Evolutionary conservation across 2,888 invertebrate genomes (phyloP).

Genomic region (Achlya flavicornis): DNA sequence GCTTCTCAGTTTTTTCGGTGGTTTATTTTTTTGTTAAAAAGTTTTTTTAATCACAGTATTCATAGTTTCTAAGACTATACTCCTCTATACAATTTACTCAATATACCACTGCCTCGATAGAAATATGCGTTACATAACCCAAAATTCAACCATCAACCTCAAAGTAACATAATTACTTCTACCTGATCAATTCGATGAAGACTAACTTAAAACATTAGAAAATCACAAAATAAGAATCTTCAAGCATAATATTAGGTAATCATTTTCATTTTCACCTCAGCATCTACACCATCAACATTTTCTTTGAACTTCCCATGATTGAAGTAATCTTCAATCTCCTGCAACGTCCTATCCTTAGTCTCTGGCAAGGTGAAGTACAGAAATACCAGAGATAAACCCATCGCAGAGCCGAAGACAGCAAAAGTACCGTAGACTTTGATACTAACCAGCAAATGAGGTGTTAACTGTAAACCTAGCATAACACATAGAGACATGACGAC

Average conservation of each 20-base stretch:
- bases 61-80: too few relatives aligned
- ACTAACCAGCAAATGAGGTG: slow-evolving; percentile 29
- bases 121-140: too few relatives aligned
- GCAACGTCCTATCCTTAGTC: slow-evolving; percentile 52
- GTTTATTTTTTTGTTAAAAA: too few relatives aligned
- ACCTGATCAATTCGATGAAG: too few relatives aligned
- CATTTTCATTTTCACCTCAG: slow-evolving; percentile 15
- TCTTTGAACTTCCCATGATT: slow-evolving; percentile 26
- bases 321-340: slow-evolving; percentile 52
- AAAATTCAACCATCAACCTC: too few relatives aligned
- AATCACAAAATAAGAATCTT: background rate
- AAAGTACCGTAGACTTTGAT: slow-evolving; percentile 42
- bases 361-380: slow-evolving; percentile 49
- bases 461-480: slow-evolving; percentile 50
- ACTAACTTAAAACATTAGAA: too few relatives aligned
- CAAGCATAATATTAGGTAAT: background rate
- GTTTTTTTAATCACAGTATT: too few relatives aligned
- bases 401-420: slow-evolving; percentile 32
- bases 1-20: too few relatives aligned
- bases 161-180: too few relatives aligned
- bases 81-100: too few relatives aligned
- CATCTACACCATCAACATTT: slow-evolving; percentile 13
- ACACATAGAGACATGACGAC: slow-evolving; percentile 44
- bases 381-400: slow-evolving; percentile 32
- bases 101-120: too few relatives aligned